phyloP scores from a whole-genome alignment of 2,888 invertebrate species.

The Acholoe squamosa region DNA sequence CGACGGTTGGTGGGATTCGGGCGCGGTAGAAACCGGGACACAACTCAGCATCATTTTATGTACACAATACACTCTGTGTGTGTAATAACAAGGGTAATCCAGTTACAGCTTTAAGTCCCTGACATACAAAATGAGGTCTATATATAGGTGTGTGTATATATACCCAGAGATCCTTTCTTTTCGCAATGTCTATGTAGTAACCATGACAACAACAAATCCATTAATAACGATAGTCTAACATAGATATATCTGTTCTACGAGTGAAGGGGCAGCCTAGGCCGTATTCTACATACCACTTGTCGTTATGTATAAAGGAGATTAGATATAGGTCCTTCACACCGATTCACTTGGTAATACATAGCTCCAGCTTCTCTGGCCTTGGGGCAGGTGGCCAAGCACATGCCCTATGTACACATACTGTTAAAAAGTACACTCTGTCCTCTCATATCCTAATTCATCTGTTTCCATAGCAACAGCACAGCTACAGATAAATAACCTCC shows the following conservation, averaged over 20 bases:
- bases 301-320: slow-evolving; percentile 38
- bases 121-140: slow-evolving; percentile 53
- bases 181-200: slow-evolving; percentile 47
- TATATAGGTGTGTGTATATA: slow-evolving; percentile 40
- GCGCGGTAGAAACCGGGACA: background rate
- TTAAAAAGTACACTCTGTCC: slow-evolving; percentile 17
- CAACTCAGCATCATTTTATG: slow-evolving; percentile 2
- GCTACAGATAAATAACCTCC: slow-evolving; percentile 56
- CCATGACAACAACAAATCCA: slow-evolving; percentile 51
- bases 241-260: background rate
- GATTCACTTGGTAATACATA: slow-evolving; percentile 11
- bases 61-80: slow-evolving; percentile 34
- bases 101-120: slow-evolving; percentile 31
- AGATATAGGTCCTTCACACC: background rate
- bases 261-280: slow-evolving; percentile 57
- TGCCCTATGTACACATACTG: slow-evolving; percentile 35
- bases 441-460: slow-evolving; percentile 26
- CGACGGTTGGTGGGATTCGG: background rate
- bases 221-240: slow-evolving; percentile 53
- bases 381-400: background rate
- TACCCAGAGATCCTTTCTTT: slow-evolving; percentile 53
- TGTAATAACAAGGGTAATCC: background rate
- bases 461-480: slow-evolving; percentile 53
- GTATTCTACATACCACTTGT: slow-evolving; percentile 42
- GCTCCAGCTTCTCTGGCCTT: background rate